These are phyloP conservation scores for Nipponia nippon DNA, from an alignment of 2,113 vertebrate genomes.

Conservation along the genomic window DNA sequence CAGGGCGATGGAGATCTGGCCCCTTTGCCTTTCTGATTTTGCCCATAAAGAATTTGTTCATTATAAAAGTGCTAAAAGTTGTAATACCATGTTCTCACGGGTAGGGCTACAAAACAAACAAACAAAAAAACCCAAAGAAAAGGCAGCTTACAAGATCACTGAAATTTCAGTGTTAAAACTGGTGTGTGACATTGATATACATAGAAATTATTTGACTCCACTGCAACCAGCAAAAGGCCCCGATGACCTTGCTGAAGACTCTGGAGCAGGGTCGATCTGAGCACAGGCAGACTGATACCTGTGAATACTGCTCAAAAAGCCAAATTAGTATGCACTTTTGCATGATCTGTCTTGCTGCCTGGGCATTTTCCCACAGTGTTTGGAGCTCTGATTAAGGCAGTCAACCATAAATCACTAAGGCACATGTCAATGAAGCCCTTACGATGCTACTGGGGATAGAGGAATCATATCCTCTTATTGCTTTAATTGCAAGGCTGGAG, in stretches of 20 bases:
- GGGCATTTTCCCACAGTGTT: slow-evolving; percentile 24
- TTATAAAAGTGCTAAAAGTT: not conserved
- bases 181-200: not conserved
- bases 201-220: not conserved
- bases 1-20: not conserved
- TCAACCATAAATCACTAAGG: slow-evolving; percentile 36
- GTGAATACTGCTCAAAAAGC: not conserved
- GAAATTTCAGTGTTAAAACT: not conserved
- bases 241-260: not conserved
- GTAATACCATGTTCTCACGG: not conserved
- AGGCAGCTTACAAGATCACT: not conserved
- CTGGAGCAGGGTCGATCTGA: not conserved
- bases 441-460: slow-evolving; percentile 23
- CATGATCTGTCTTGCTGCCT: slow-evolving; percentile 13
- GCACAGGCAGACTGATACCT: not conserved
- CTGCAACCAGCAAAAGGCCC: not conserved
- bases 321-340: not conserved
- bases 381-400: slow-evolving; percentile 48
- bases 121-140: not conserved
- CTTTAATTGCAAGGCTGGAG: slow-evolving; percentile 51
- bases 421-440: slow-evolving; percentile 49
- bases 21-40: not conserved
- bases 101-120: not conserved
- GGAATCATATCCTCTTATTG: slow-evolving; percentile 43
- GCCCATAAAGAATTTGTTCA: not conserved